Evolutionary conservation across 1,140 invertebrate genomes (phyloP).

Genomic region (Anoplophora glabripennis): DNA sequence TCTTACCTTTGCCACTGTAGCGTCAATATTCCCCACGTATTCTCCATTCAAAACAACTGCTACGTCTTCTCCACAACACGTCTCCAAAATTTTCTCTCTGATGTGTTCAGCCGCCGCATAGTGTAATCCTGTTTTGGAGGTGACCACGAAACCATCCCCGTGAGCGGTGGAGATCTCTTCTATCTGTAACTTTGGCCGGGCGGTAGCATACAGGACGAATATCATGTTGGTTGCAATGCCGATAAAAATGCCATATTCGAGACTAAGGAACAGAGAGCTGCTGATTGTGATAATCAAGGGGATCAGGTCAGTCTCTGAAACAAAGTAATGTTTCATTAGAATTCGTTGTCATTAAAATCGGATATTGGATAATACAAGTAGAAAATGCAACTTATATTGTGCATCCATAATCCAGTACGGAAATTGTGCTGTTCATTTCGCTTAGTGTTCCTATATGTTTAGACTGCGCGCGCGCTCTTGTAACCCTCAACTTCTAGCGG

Average conservation of each 20-base stretch:
- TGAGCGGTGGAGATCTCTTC: slow-evolving; percentile 29
- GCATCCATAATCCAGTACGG: no score
- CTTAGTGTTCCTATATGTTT: no score
- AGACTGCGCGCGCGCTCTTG: no score
- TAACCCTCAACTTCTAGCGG: no score
- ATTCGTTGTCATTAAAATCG: no score
- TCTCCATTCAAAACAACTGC: slow-evolving; percentile 61
- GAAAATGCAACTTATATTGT: no score
- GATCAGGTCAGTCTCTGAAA: slow-evolving; percentile 63
- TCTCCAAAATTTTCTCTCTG: slow-evolving; percentile 52
- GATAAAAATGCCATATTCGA: slow-evolving; percentile 71
- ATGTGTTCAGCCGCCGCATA: slow-evolving; percentile 68
- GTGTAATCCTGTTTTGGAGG: slow-evolving; percentile 60
- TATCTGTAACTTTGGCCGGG: slow-evolving; percentile 57
- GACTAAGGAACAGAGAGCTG: slow-evolving; percentile 58
- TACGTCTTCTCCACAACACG: slow-evolving; percentile 28
- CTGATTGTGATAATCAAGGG: slow-evolving; percentile 63
- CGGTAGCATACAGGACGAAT: slow-evolving; percentile 64
- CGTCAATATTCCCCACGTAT: slow-evolving; percentile 60
- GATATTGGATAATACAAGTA: no score
- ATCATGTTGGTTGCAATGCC: slow-evolving; percentile 66
- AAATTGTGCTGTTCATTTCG: no score
- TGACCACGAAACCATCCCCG: slow-evolving; percentile 52
- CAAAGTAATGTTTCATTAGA: not conserved
- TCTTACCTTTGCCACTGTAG: slow-evolving; percentile 50